These are phyloP conservation scores for Seriola quinqueradiata DNA, from an alignment of 2,113 vertebrate genomes.

Conservation along the genomic window DNA sequence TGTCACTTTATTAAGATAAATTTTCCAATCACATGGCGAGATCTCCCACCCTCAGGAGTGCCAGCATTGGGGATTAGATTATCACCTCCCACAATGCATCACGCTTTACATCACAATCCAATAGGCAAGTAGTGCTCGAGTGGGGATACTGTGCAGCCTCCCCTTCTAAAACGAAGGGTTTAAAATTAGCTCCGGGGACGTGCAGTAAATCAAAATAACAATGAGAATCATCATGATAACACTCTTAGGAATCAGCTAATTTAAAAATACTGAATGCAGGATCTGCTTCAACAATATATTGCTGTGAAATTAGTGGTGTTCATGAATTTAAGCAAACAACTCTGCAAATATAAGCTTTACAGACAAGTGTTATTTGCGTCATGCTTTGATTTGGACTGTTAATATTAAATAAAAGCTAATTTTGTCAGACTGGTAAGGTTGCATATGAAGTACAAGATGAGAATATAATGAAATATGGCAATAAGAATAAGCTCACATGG, in stretches of 20 bases:
- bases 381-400: conserved; percentile 31
- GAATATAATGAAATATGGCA: conserved; percentile 44
- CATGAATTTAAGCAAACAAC: conserved; percentile 9
- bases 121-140: conserved; percentile 51
- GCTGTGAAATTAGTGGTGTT: conserved; percentile 32
- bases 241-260: conserved; percentile 30
- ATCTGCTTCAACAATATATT: not conserved
- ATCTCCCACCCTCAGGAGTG: conserved; percentile 71
- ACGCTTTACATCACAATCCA: conserved; percentile 72
- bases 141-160: conserved; percentile 3
- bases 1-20: conserved; percentile 81
- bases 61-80: conserved; percentile 79
- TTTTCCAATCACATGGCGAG: conserved; percentile 71
- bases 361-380: not conserved
- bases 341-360: conserved; percentile 14
- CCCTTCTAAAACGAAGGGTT: conserved; percentile 38
- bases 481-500: conserved; percentile 27
- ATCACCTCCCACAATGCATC: conserved; percentile 79
- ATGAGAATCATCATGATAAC: conserved; percentile 10
- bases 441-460: conserved; percentile 21
- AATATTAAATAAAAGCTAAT: conserved; percentile 28
- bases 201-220: conserved; percentile 42
- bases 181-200: conserved; percentile 56
- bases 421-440: not conserved
- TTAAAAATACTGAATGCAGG: conserved; percentile 10